A percentile compares a stretch with the other conserved stretches of the same genome.
Conservation (phyloP, 2,888 invertebrate genomes). For the Melanophora roralis region DNA sequence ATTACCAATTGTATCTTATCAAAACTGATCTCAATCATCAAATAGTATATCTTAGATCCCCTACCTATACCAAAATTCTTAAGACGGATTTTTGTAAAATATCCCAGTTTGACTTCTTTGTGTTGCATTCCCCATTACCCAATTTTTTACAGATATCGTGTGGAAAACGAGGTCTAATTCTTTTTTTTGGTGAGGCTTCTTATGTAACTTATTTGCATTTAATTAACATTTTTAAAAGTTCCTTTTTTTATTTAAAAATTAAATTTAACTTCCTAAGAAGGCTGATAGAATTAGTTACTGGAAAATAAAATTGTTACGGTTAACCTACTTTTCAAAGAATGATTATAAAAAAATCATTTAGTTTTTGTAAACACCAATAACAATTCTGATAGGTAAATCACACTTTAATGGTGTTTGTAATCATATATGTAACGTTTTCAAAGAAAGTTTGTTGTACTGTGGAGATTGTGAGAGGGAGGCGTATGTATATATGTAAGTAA, state of each 20-base stretch:
- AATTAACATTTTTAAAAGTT: too few relatives aligned
- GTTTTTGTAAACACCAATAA: neutral
- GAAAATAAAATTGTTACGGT: neutral
- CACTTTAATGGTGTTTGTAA: neutral
- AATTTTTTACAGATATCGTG: too few relatives aligned
- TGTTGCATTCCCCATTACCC: too few relatives aligned
- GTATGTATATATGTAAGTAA: neutral
- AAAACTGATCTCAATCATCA: too few relatives aligned
- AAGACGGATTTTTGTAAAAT: too few relatives aligned
- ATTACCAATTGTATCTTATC: too few relatives aligned
- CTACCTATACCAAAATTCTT: too few relatives aligned
- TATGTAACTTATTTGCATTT: too few relatives aligned
- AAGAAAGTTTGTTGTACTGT: neutral
- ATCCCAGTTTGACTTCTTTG: too few relatives aligned
- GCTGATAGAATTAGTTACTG: neutral
- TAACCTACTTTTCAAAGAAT: slow-evolving; percentile 3
- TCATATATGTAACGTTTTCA: neutral
- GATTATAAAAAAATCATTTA: neutral
- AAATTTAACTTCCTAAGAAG: neutral
- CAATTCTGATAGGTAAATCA: neutral
- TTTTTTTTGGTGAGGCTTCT: too few relatives aligned
- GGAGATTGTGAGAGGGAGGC: neutral
- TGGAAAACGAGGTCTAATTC: too few relatives aligned
- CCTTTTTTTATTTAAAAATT: neutral
- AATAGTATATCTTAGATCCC: too few relatives aligned